Base-by-base conservation (phyloP, 2,113 vertebrate genomes). In the Pogona vitticeps region DNA sequence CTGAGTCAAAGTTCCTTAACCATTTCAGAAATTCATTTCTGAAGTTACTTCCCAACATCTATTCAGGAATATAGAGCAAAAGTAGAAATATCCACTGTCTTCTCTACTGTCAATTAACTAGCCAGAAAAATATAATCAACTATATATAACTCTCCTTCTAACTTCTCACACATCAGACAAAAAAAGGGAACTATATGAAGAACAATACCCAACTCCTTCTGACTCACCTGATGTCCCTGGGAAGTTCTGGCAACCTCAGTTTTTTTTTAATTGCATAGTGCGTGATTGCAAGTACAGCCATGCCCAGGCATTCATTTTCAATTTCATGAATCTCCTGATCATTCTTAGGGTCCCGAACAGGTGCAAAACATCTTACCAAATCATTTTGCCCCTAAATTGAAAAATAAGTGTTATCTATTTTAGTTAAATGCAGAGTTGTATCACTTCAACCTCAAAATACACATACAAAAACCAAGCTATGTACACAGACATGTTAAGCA, bases 251-350 rank as follows among this genome's bases (percentile, higher is more conserved):
- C 83, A 97, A 90, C 23, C 96, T 96, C 68, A 97, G 67, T 0
- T 96, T 95, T n/a, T 87, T 95, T 31, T 90, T 94, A 94, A 97
- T 97, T 85, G 97, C 95, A 1, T 97, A 94, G 90, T 99, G 98
- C 15, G 98, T 98, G 91, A 99, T 99, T 1, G 98, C 98, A 80
- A 99, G 95, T 46, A 99, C 99, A 1, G 99, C 99, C 99, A 99
- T 99, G 0, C 99, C 99, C 94, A 99, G 94, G 14, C 99, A 99
- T 82, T 99, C 99, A 0, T 99, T 99, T 91, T 99, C 98, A 0
- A 99, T 98, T 85, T 99, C 99, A 0, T 99, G 98, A 2, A 96
- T 96, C 72, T 99, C 99, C 6, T 93, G 89, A 3, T 99, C 98
- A 0, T 85, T 98, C 76, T 96, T 97, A 18, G 97, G 95, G 0